Conservation (phyloP, 2,888 invertebrate genomes). For the Xestoiulus laeticollis region DNA sequence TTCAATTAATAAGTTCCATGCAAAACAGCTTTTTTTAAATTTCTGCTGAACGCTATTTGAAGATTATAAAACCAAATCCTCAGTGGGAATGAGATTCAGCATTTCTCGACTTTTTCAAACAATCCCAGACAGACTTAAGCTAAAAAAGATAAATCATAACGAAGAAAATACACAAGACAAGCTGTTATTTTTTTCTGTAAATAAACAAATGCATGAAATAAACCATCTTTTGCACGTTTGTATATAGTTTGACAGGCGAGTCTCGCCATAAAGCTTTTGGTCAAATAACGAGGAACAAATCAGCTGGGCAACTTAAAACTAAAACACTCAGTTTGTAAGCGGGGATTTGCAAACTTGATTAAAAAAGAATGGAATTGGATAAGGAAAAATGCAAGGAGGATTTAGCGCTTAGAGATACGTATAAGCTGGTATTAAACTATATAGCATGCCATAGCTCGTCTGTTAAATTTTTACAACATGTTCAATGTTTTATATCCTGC, state of each 20-base stretch:
- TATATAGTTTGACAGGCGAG: not conserved
- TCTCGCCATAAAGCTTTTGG: not conserved
- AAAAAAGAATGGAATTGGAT: not conserved
- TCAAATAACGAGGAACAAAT: not conserved
- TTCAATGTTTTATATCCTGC: not conserved
- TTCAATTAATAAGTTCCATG: not conserved
- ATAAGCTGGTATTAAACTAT: not conserved
- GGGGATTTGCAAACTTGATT: not conserved
- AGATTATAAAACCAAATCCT: not conserved
- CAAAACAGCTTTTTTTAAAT: not conserved
- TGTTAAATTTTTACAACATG: conserved; percentile 3
- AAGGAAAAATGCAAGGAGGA: not conserved
- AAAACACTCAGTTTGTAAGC: not conserved
- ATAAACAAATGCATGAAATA: conserved; percentile 9
- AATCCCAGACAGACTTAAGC: not conserved
- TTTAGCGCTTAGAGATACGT: not conserved
- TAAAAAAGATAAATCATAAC: not conserved
- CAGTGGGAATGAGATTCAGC: not conserved
- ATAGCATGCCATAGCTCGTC: not conserved
- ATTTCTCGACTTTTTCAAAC: not conserved
- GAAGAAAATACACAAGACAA: not conserved
- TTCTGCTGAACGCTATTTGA: not conserved
- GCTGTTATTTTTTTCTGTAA: conserved; percentile 13
- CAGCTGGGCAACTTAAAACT: not conserved
- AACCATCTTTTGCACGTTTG: not conserved